phyloP scores from a whole-genome alignment of 2,797 vertebrate species.

The Etheostoma perlongum region DNA sequence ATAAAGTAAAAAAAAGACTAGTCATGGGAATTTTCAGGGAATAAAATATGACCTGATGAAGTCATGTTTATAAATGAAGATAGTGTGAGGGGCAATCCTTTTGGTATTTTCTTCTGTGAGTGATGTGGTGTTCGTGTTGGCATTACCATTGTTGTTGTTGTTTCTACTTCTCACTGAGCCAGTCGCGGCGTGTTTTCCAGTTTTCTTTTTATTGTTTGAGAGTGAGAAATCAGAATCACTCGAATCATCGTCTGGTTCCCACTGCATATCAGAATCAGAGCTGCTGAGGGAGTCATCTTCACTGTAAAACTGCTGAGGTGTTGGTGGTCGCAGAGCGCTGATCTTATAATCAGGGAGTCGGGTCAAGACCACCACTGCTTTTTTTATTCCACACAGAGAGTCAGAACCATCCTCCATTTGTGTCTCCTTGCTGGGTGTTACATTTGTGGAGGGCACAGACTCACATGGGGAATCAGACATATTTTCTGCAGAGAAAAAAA shows the following conservation, averaged over 20 bases:
- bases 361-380: conserved; percentile 67
- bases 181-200: conserved; percentile 10
- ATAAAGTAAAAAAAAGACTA: background rate
- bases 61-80: background rate
- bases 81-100: background rate
- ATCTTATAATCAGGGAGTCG: conserved; percentile 67
- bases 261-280: conserved; percentile 61
- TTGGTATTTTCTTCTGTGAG: background rate
- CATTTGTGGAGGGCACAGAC: conserved; percentile 31
- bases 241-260: conserved; percentile 61
- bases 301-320: conserved; percentile 69
- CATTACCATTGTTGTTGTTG: conserved; percentile 40
- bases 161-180: background rate
- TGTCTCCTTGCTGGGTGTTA: conserved; percentile 16
- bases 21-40: background rate
- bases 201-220: conserved; percentile 32
- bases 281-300: conserved; percentile 67
- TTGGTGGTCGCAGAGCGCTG: conserved; percentile 56
- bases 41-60: background rate
- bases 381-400: conserved; percentile 28
- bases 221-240: conserved; percentile 52
- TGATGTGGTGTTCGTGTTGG: background rate
- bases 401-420: conserved; percentile 10
- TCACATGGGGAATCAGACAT: conserved; percentile 11
- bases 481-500: conserved; percentile 45